These are phyloP conservation scores for Zonotrichia albicollis DNA, from an alignment of 2,797 vertebrate species.

Conservation along the genomic window DNA sequence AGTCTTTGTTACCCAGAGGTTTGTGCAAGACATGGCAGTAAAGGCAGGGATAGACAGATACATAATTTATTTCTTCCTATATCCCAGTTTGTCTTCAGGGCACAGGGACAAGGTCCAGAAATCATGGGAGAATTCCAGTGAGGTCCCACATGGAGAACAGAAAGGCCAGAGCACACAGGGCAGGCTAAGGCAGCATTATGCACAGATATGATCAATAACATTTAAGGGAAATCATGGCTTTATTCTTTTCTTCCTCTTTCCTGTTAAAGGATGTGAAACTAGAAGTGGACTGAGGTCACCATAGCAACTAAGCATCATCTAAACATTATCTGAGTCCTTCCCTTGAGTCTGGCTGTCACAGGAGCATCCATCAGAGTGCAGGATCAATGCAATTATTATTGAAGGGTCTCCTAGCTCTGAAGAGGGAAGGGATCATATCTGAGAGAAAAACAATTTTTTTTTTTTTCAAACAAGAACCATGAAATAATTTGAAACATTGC, in stretches of 20 bases:
- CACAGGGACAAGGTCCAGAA: background rate
- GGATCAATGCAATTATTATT: background rate
- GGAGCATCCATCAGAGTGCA: background rate
- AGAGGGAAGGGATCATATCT: background rate
- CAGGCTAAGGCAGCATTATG: background rate
- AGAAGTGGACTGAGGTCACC: constrained; percentile 46
- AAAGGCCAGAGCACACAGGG: background rate
- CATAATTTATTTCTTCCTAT: background rate
- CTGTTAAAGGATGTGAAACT: background rate
- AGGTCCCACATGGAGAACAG: background rate
- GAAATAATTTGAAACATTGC: accelerated
- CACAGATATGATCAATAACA: background rate
- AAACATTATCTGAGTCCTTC: background rate
- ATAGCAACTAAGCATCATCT: constrained; percentile 47
- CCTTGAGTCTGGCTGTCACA: background rate
- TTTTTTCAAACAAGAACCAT: background rate
- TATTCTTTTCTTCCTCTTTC: background rate
- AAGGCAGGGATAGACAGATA: background rate
- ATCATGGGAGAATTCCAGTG: background rate
- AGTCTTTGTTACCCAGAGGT: background rate
- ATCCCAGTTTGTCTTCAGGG: background rate
- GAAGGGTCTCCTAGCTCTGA: background rate
- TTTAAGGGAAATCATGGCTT: background rate
- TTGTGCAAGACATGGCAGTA: background rate
- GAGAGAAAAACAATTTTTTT: background rate